These are phyloP conservation scores for Sebastes oblongus DNA, from an alignment of 2,797 vertebrate species.

Conservation along the genomic window DNA sequence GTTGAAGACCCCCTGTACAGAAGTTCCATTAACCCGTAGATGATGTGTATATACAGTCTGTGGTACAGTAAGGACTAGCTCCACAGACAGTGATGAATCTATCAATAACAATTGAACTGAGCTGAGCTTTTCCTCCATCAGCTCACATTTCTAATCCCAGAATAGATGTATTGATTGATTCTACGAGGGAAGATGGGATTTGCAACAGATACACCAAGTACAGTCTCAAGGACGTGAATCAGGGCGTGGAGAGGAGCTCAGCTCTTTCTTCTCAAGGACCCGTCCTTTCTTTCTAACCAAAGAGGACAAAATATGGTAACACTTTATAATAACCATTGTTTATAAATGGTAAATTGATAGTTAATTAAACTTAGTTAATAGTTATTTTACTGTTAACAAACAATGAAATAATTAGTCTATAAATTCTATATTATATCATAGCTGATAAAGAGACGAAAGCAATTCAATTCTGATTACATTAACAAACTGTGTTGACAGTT, in stretches of 20 bases:
- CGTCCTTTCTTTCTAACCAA: no score
- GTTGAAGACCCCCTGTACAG: neutral
- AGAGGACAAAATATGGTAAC: no score
- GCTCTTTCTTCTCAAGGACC: neutral
- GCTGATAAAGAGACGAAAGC: no score
- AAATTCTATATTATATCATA: no score
- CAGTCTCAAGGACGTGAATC: conserved; percentile 40
- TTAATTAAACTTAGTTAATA: no score
- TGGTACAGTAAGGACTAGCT: neutral
- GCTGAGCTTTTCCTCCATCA: neutral
- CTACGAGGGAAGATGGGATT: conserved; percentile 5
- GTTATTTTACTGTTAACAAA: no score
- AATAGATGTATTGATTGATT: conserved; percentile 59
- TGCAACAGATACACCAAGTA: conserved; percentile 25
- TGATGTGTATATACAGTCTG: neutral
- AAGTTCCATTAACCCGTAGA: no score
- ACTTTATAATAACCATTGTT: no score
- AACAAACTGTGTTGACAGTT: no score
- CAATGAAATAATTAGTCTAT: no score
- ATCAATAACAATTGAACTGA: neutral
- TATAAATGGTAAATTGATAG: no score
- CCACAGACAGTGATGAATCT: neutral
- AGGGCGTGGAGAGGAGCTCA: neutral
- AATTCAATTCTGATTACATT: no score
- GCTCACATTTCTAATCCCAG: conserved; percentile 45